These are phyloP conservation scores for Rhabdomys dilectus DNA, from an alignment of 2,113 vertebrate species.

Conservation along the genomic window DNA sequence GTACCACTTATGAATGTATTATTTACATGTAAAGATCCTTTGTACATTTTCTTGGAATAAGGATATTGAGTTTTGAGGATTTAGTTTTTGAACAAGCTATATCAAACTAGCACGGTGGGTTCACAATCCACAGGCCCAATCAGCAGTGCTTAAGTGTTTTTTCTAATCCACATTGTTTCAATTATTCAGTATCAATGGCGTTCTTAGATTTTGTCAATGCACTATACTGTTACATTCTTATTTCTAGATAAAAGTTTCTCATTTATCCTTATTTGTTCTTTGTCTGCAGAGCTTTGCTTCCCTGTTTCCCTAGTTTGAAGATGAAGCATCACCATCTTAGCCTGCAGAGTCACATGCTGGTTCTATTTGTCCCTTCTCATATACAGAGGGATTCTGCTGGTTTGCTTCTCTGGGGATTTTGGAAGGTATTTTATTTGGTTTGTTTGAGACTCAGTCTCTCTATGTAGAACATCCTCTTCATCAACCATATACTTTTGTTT, in stretches of 20 bases:
- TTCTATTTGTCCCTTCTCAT: background rate
- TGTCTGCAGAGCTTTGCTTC: background rate
- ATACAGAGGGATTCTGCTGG: background rate
- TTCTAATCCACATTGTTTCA: background rate
- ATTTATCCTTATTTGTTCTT: background rate
- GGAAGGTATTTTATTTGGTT: background rate
- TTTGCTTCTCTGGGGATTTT: background rate
- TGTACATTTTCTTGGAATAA: background rate
- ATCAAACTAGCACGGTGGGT: background rate
- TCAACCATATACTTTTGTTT: background rate
- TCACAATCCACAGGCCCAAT: background rate
- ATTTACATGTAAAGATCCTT: background rate
- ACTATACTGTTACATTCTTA: background rate
- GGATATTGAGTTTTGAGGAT: background rate
- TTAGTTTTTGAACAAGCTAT: background rate
- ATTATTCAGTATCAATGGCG: background rate
- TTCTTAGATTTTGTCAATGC: background rate
- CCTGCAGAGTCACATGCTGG: background rate
- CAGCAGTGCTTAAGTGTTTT: no score
- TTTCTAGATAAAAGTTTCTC: background rate
- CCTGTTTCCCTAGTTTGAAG: background rate
- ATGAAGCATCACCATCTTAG: background rate
- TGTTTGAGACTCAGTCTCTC: background rate
- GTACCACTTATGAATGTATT: background rate
- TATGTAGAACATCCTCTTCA: background rate